Evolutionary conservation across 2,113 vertebrate species (phyloP).

Genomic region (Chloroceryle aenea): DNA sequence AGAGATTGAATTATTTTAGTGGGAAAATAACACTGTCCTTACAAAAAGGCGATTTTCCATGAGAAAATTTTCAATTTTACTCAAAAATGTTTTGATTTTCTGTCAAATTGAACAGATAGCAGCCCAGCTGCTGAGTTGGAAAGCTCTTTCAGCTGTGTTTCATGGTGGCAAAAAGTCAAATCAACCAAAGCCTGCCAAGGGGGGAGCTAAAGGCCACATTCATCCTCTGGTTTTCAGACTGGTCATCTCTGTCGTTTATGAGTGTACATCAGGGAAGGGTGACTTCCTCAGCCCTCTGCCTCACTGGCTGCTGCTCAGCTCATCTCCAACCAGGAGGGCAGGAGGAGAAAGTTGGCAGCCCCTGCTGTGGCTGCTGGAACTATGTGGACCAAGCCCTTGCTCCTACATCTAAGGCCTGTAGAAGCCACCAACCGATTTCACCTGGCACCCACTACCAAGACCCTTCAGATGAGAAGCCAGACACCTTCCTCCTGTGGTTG

Average conservation of each 20-base stretch:
- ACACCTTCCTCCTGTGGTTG: neutral
- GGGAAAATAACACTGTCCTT: neutral
- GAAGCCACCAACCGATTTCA: neutral
- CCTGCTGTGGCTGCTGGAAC: neutral
- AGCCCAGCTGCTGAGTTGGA: conserved; percentile 1
- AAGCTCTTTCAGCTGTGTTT: neutral
- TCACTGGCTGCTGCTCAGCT: neutral
- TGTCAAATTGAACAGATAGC: neutral
- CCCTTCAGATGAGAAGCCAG: neutral
- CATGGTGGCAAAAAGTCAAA: neutral
- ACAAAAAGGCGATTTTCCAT: neutral
- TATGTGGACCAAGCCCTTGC: neutral
- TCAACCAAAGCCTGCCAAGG: neutral
- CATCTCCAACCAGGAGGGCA: neutral
- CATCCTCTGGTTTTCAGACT: neutral
- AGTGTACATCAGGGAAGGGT: neutral
- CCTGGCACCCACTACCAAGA: neutral
- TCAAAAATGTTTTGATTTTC: conserved; percentile 19
- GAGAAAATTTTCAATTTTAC: conserved; percentile 29
- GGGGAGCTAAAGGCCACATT: neutral
- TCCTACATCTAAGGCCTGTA: neutral
- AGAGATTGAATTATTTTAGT: neutral
- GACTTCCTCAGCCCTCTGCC: neutral
- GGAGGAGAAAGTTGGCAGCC: neutral
- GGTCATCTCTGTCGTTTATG: neutral